Conservation (phyloP, 2,797 vertebrate genomes). For the Kryptolebias ocellatus region DNA sequence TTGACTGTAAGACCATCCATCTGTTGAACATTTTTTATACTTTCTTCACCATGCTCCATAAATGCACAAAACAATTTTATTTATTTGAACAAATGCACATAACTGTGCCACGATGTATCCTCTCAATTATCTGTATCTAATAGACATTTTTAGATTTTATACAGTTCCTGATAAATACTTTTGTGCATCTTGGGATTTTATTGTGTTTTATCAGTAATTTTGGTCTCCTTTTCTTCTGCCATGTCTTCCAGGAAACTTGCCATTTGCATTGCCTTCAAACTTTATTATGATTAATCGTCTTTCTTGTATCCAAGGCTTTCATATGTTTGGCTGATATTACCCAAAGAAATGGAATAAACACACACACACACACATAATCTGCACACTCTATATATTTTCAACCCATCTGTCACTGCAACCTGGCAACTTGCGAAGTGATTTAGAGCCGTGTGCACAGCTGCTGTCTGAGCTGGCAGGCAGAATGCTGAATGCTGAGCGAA, state of each 20-base stretch:
- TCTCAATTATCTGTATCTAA: neutral
- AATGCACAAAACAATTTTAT: neutral
- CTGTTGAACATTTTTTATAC: too few relatives aligned
- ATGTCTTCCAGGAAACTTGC: neutral
- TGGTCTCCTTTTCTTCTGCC: neutral
- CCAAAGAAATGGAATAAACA: neutral
- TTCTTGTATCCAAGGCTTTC: neutral
- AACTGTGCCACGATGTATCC: neutral
- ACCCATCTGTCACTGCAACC: constrained; percentile 13
- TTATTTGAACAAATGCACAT: neutral
- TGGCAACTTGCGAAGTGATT: constrained; percentile 8
- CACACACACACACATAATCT: neutral
- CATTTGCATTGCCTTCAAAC: neutral
- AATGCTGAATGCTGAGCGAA: constrained; percentile 14
- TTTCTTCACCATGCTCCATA: neutral
- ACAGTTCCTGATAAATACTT: neutral
- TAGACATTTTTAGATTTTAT: neutral
- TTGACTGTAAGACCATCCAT: too few relatives aligned
- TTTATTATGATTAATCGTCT: neutral
- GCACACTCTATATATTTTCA: neutral
- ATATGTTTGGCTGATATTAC: neutral
- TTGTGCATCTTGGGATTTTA: too few relatives aligned
- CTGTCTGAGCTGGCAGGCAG: constrained; percentile 8
- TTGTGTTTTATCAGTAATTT: neutral
- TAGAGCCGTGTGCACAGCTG: constrained; percentile 14